Conservation (phyloP, 2,113 vertebrate genomes). For the Cheirogaleus medius region DNA sequence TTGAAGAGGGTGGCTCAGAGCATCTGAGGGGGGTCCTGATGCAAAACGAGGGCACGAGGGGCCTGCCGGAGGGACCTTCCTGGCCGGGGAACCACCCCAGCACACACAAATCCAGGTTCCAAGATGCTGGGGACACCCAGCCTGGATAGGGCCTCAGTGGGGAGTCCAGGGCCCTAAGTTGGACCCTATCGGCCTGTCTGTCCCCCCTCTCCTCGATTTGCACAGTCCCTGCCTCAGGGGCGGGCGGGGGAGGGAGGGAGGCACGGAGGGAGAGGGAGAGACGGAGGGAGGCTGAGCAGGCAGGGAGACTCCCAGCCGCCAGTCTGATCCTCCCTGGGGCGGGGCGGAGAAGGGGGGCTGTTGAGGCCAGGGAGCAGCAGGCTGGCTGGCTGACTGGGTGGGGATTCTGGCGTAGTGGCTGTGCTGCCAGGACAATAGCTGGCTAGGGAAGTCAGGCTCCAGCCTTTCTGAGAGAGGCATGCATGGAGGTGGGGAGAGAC, state of each 20-base stretch:
- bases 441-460: conserved; percentile 30
- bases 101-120: conserved; percentile 27
- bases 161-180: neutral
- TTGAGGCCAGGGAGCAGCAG: neutral
- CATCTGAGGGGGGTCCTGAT: conserved; percentile 75
- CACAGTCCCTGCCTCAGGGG: conserved; percentile 73
- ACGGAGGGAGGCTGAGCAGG: conserved; percentile 40
- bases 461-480: conserved; percentile 51
- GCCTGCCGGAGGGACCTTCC: conserved; percentile 45
- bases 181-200: conserved; percentile 28
- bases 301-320: conserved; percentile 68
- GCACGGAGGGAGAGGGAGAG: conserved; percentile 16
- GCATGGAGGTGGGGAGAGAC: conserved; percentile 12
- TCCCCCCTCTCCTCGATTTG: conserved; percentile 77
- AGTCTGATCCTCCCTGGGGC: conserved; percentile 63
- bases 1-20: conserved; percentile 79
- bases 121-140: conserved; percentile 7
- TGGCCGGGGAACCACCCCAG: neutral
- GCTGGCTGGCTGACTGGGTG: conserved; percentile 48
- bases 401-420: conserved; percentile 4
- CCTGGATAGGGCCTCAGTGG: neutral
- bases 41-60: conserved; percentile 43
- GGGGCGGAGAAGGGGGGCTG: conserved; percentile 1
- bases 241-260: conserved; percentile 65
- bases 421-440: conserved; percentile 60